Base-by-base conservation (phyloP, 2,888 invertebrate genomes). In the Andrena trimmerana region DNA sequence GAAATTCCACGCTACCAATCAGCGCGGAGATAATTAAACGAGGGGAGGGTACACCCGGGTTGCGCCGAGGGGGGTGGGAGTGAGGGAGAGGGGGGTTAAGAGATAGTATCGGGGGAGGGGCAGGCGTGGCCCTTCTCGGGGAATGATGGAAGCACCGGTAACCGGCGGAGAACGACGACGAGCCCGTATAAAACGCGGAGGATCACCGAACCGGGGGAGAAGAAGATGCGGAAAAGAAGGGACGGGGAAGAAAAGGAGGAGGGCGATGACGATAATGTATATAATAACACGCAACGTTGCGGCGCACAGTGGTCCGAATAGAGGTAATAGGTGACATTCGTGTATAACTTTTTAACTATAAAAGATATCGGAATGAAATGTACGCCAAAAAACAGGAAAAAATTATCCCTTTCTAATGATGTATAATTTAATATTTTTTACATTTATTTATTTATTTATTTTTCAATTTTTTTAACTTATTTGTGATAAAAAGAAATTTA, bases 1-100 rank as follows among this genome's bases (percentile, higher is more conserved):
- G 90, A 93, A 93, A 93, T 93, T 93, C 92, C 92, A 92, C 86
- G 91, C 93, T 93, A 93, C 93, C 93, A 93, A 93, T 93, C 93
- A 93, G 92, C 91, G 91, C 89, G 77, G 90, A 91, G 93, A 93
- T 93, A 93, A 93, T 93, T 93, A 93, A 93, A 93, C 93, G 92
- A 91, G 91, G 91, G 92, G 91, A 90, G 91, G 91, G 89, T 91
- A 90, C 85, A 84, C 79, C 86, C 87, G 79, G 88, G 42, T 42
- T 57, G 52, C 81, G 80, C 63, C 73, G 75, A 79, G 79, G 84
- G 87, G 83, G 85, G 80, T 70, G 76, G 71, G 75, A 69, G 42
- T 0, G 42, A 13, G 13, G 76, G 77, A 70, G 91, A 90, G 87
- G 69, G 90, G 63, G 84, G 84, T 65, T 76, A 84, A 85, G 79